Conservation (phyloP, 1,140 invertebrate genomes). For the Aethina tumida region DNA sequence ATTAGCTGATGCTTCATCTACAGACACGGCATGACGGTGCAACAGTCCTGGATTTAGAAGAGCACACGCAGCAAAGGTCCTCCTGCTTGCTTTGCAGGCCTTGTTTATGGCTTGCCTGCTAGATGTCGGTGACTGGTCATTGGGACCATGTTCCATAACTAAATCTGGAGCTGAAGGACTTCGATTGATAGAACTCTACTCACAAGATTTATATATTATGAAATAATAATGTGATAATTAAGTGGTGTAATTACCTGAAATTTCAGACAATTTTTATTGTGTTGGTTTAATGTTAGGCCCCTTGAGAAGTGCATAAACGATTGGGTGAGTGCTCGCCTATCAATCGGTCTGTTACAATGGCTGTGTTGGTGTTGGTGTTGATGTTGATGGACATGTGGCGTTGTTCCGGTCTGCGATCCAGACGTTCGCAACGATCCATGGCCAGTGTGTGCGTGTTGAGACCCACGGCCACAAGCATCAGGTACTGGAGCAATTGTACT, state of each 20-base stretch:
- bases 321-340: constrained; percentile 53
- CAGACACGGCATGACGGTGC: constrained; percentile 50
- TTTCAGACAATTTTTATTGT: constrained; percentile 19
- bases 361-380: constrained; percentile 8
- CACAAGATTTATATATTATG: not conserved
- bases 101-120: constrained; percentile 12
- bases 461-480: constrained; percentile 12
- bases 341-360: constrained; percentile 25
- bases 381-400: constrained; percentile 32
- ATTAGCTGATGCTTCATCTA: constrained; percentile 43
- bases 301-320: constrained; percentile 62
- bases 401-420: constrained; percentile 33
- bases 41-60: constrained; percentile 46
- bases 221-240: not conserved
- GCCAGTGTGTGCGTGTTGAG: constrained; percentile 12
- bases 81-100: constrained; percentile 15
- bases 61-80: constrained; percentile 38
- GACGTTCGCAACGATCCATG: constrained; percentile 29
- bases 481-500: constrained; percentile 35
- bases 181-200: constrained; percentile 31
- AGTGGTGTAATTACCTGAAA: constrained; percentile 18
- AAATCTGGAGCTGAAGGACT: constrained; percentile 34
- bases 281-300: constrained; percentile 37
- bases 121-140: constrained; percentile 15
- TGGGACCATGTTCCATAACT: constrained; percentile 13